Base-by-base conservation (phyloP, 2,113 vertebrate species). In the Tretioscincus oriximinensis region DNA sequence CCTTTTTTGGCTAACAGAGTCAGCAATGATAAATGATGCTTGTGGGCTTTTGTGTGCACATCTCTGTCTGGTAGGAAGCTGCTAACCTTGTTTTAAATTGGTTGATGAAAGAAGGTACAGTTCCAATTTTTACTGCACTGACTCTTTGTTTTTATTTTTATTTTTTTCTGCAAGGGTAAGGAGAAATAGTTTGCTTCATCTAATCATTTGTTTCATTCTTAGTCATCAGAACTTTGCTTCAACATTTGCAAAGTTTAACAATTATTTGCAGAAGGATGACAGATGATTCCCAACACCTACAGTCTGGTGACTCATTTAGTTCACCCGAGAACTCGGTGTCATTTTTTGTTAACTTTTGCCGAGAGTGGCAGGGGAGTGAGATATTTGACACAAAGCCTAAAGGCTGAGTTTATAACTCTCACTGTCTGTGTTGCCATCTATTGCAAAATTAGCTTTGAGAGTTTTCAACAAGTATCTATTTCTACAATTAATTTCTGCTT, bases 401-500 rank as follows among this genome's bases (percentile, higher is more conserved):
- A 70, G 54, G 9, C 64, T 69, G 65, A 12, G 47, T 79, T 79
- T 63, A 22, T n/a, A 41, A 41, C 35, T 4, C 35, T 41, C 35
- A 41, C 35, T 18, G 75, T 61, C 64, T 35, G 22, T 84, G 51
- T 70, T 58, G 54, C 54, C 54, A 58, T 58, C 49, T 16, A 61
- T 66, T 21, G 54, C 18, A 61, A 66, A 81, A 75, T 84, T 77
- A 80, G 69, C 83, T 76, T 60, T 80, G 21, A 11, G 1, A 69
- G 51, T 58, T 82, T 66, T 14, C n/a, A 29, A 81, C 82, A 29
- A 72, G 51, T 49, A 81, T 47, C 77, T 16, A 73, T 9, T 80
- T 81, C 78, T 70, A 14, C 85, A 88, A 69, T 81, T n/a, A n/a
- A 21, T 31, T 73, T 85, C 35, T 69, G 83, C 88, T 71, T 63